These are phyloP conservation scores for Tortrix viridana DNA, from an alignment of 2,888 invertebrate species.

Conservation along the genomic window DNA sequence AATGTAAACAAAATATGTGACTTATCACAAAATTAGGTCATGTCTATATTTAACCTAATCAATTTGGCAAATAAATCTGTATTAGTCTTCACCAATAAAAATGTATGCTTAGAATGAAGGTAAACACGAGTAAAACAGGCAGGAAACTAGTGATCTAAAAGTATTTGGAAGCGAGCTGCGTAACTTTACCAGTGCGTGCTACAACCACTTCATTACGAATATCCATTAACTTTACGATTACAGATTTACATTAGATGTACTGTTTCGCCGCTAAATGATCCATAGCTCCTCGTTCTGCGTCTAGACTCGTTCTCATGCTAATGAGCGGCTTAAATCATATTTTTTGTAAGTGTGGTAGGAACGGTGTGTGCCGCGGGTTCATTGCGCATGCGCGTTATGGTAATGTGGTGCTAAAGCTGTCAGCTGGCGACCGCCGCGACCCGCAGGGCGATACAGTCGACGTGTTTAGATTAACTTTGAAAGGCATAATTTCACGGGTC, in stretches of 20 bases:
- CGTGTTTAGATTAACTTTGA: too few species aligned
- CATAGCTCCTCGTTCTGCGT: constrained; percentile 27
- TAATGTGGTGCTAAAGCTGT: constrained; percentile 34
- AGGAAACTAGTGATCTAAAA: neutral
- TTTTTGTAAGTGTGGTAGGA: constrained; percentile 31
- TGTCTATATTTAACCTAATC: too few species aligned
- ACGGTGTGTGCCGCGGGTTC: constrained; percentile 22
- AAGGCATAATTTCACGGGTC: too few species aligned
- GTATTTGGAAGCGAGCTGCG: neutral
- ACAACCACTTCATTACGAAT: constrained; percentile 28
- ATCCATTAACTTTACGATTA: constrained; percentile 29
- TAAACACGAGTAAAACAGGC: too few species aligned
- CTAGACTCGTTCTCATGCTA: constrained; percentile 34
- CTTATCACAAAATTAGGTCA: too few species aligned
- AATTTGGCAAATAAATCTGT: too few species aligned
- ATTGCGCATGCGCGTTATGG: constrained; percentile 33
- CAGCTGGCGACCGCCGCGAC: constrained; percentile 13
- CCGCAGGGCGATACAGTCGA: neutral
- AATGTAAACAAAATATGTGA: too few species aligned
- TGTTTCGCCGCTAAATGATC: constrained; percentile 33
- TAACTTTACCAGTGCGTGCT: neutral
- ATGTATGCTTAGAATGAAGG: too few species aligned
- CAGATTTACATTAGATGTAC: constrained; percentile 24
- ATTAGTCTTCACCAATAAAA: too few species aligned
- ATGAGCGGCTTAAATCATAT: constrained; percentile 34